Base-by-base conservation (phyloP, 2,797 vertebrate species). In the Lepilemur septentrionalis region DNA sequence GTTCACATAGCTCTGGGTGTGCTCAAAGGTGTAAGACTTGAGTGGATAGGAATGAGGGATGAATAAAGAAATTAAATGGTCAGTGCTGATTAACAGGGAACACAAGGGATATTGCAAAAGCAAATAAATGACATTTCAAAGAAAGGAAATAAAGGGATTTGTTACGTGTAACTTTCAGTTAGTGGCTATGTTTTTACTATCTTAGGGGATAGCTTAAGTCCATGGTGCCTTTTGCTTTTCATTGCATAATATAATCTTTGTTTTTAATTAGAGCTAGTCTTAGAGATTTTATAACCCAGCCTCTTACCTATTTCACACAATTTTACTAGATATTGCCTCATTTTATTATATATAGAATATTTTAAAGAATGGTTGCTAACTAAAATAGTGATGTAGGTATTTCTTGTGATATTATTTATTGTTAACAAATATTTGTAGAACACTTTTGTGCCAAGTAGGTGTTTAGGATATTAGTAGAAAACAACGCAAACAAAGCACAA, bases 311-410 rank as follows among this genome's bases (percentile, higher is more conserved):
- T 41, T 90, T 93, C 92, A 92, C 93, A 82, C 5, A 80, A 1
- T 83, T 95, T 72, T 78, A 28, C 67, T 72, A 32, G 55, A 30
- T 76, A 80, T 79, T 83, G 7, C 35, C 22, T 92, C 13, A 65
- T 97, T 96, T 95, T 88, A 78, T 87, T 92, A 63, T 18, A 70
- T 38, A 22, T 90, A 48, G 43, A 46, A 43, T 83, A 89, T 84
- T 85, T 95, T 95, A 95, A 94, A 93, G 87, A 70, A 93, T 93
- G 55, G 61, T 78, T 75, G 43, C 38, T 93, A 88, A 59, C 83
- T 93, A 79, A 57, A 75, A 82, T 72, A 72, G 25, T 75, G 17
- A 41, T 57, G 8, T 78, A 65, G 23, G 70, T 72, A 32, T 92
- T 96, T 95, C 50, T 82, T 65, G 35, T 82, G 25, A 48, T 69